Conservation (phyloP, 2,797 vertebrate genomes). For the Trichosurus vulpecula region DNA sequence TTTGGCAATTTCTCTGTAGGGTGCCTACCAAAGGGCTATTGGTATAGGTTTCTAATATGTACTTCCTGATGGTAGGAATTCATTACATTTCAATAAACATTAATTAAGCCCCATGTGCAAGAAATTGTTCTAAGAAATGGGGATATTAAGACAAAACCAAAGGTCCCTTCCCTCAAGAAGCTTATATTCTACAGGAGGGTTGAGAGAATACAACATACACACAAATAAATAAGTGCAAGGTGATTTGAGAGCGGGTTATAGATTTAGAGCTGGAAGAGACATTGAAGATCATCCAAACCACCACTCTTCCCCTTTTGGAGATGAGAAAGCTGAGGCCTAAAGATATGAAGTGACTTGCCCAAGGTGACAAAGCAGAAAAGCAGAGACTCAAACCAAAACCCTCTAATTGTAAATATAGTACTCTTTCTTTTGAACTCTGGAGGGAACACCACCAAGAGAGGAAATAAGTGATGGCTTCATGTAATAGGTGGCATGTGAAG, state of each 20-base stretch:
- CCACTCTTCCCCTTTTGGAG: background rate
- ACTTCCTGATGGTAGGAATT: background rate
- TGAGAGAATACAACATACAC: background rate
- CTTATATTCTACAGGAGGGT: background rate
- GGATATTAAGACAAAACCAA: background rate
- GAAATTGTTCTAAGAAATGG: background rate
- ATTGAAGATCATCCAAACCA: background rate
- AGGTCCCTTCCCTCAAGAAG: background rate
- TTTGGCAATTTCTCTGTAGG: background rate
- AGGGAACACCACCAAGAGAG: background rate
- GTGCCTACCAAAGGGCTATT: background rate
- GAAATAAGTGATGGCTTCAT: background rate
- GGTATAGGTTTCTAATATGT: background rate
- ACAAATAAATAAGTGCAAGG: background rate
- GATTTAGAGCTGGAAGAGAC: background rate
- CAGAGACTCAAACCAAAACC: background rate
- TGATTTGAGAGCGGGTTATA: background rate
- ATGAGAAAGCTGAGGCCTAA: background rate
- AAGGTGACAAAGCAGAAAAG: background rate
- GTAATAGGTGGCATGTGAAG: background rate
- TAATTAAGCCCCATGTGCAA: background rate
- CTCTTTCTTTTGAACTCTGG: background rate
- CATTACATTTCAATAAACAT: background rate
- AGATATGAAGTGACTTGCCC: background rate
- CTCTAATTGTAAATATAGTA: background rate